These are phyloP conservation scores for Drosophila atripex DNA, from an alignment of 2,888 invertebrate genomes.

Conservation along the genomic window DNA sequence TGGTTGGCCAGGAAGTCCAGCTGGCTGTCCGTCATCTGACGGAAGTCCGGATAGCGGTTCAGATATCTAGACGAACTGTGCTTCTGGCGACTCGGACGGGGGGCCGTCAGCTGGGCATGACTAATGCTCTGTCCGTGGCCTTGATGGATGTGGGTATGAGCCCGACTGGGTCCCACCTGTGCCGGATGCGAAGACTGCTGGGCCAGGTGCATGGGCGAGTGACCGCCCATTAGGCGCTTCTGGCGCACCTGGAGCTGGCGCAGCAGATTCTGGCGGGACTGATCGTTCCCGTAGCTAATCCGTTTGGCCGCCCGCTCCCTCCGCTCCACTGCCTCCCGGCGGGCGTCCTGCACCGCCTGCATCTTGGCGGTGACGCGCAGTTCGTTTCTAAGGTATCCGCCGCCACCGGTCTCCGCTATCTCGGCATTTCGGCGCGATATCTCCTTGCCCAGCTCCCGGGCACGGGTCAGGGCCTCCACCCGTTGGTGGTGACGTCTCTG, in stretches of 20 bases:
- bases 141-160: neutral
- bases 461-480: constrained; percentile 55
- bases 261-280: constrained; percentile 67
- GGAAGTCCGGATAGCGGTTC: neutral
- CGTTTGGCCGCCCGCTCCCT: constrained; percentile 63
- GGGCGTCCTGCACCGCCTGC: constrained; percentile 46
- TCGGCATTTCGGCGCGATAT: constrained; percentile 69
- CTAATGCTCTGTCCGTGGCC: neutral
- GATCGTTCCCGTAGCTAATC: constrained; percentile 73
- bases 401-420: constrained; percentile 36
- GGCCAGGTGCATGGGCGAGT: constrained; percentile 8
- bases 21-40: constrained; percentile 3
- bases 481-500: constrained; percentile 51
- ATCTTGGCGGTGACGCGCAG: constrained; percentile 47
- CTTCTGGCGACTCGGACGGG: neutral
- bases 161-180: neutral
- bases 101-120: neutral
- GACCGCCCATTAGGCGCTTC: constrained; percentile 21
- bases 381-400: constrained; percentile 41
- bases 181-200: neutral
- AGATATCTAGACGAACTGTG: neutral
- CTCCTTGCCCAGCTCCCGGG: constrained; percentile 68
- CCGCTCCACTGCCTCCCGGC: constrained; percentile 45
- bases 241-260: constrained; percentile 50
- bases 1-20: constrained; percentile 6